These are phyloP conservation scores for Nothocercus nigrocapillus DNA, from an alignment of 2,113 vertebrate species.

Conservation along the genomic window DNA sequence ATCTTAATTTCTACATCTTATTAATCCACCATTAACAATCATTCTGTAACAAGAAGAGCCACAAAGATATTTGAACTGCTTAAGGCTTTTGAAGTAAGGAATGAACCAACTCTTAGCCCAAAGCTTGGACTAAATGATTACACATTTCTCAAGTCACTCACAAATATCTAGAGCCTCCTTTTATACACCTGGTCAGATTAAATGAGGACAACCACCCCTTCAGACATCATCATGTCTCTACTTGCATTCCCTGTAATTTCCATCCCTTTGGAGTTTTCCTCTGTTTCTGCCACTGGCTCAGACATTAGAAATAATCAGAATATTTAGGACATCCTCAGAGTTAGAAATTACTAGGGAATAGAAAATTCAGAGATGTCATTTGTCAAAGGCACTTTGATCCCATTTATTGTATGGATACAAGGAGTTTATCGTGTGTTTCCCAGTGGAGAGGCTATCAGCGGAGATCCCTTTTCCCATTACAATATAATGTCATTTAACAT, in stretches of 20 bases:
- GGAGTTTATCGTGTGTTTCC: neutral
- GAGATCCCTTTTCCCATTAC: neutral
- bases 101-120: conserved; percentile 3
- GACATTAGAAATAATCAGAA: conserved; percentile 35
- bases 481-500: neutral
- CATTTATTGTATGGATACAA: conserved; percentile 27
- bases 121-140: neutral
- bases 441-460: neutral
- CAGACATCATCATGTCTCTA: conserved; percentile 9
- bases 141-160: neutral
- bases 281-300: conserved; percentile 2
- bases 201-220: conserved; percentile 40
- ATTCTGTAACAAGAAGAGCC: neutral
- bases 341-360: neutral
- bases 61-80: neutral
- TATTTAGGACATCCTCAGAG: neutral
- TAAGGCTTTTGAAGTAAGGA: neutral
- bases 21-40: neutral
- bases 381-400: conserved; percentile 20
- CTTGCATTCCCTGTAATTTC: conserved; percentile 30
- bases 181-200: conserved; percentile 35
- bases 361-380: conserved; percentile 21
- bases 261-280: neutral
- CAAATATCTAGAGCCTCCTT: conserved; percentile 5
- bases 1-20: neutral